Base-by-base conservation (phyloP, 2,888 invertebrate genomes). In the Tuta absoluta region DNA sequence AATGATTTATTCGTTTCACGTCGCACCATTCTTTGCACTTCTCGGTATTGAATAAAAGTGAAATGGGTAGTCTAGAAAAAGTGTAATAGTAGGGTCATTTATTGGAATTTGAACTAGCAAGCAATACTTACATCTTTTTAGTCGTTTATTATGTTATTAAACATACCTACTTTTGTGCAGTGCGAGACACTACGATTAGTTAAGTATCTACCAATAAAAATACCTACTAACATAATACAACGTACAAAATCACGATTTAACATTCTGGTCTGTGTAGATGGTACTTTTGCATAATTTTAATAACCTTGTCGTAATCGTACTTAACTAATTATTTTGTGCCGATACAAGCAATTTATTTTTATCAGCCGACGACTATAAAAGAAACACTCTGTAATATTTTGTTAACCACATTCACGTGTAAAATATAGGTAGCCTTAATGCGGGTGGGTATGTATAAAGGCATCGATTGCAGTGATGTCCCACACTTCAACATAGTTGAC, bases 391-490 rank as follows among this genome's bases (percentile, higher is more conserved):
- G 51, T 53, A 23, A 23, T 53, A 23, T 53, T 53, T 53, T 14
- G 23, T 53, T 49, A 24, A 53, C 45, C 45, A 3, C 45, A 45
- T n/a, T 45, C 45, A 45, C 45, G 45, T 23, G 23, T 53, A 24
- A 12, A 24, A 5, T 23, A 21, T 14, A 56, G 24, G n/a, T n/a
- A n/a, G n/a, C n/a, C 24, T 4, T 33, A 56, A 56, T 56, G 56
- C 56, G 56, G 56, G 56, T 17, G n/a, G 33, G 56, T 33, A 28
- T 56, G 56, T 28, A 53, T 53, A 53, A 23, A 53, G 14, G 51
- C 21, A 23, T 53, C 51, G 14, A 23, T 11, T 53, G 51, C 51
- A 53, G 51, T 14, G 23, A 12, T 19, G 23, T 23, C 51, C 23
- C 33, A 56, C 28, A 56, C 1, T 14, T 24, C 10, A 33, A n/a